A percentile compares a stretch with the other conserved stretches of the same genome.
Evolutionary conservation across 2,888 invertebrate genomes (phyloP).

Genomic region (Microplitis manilae): DNA sequence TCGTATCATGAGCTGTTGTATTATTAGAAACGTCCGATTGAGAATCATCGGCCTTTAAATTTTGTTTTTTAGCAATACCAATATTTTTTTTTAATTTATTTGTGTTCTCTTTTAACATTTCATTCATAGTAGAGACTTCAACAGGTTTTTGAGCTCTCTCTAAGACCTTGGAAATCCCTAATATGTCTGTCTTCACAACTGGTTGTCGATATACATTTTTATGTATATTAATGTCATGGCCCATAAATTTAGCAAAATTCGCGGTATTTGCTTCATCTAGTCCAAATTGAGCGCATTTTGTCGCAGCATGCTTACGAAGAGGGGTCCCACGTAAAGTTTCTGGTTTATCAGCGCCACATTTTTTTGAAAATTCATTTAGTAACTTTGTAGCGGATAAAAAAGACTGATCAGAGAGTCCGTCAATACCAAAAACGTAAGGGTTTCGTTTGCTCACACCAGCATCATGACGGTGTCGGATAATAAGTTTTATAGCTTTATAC

Average conservation of each 20-base stretch:
- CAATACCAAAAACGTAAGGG: constrained; percentile 41
- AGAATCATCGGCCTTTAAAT: too few relatives aligned
- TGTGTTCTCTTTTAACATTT: background rate
- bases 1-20: too few relatives aligned
- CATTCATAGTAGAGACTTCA: background rate
- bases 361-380: constrained; percentile 34
- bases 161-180: constrained; percentile 51
- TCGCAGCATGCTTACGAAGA: constrained; percentile 46
- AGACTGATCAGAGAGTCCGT: constrained; percentile 3
- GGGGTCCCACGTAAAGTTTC: constrained; percentile 41
- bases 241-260: constrained; percentile 46
- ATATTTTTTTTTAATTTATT: background rate
- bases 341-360: constrained; percentile 44
- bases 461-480: constrained; percentile 34
- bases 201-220: constrained; percentile 45
- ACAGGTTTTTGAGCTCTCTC: constrained; percentile 44
- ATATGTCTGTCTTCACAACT: constrained; percentile 48
- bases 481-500: constrained; percentile 28
- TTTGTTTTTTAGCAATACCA: too few relatives aligned
- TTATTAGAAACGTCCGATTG: too few relatives aligned
- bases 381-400: constrained; percentile 36
- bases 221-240: constrained; percentile 40
- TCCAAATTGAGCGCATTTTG: constrained; percentile 40
- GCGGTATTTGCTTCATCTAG: constrained; percentile 36
- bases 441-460: constrained; percentile 35